phyloP scores from a whole-genome alignment of 2,797 vertebrate genomes.

The Ceyx erithaca region DNA sequence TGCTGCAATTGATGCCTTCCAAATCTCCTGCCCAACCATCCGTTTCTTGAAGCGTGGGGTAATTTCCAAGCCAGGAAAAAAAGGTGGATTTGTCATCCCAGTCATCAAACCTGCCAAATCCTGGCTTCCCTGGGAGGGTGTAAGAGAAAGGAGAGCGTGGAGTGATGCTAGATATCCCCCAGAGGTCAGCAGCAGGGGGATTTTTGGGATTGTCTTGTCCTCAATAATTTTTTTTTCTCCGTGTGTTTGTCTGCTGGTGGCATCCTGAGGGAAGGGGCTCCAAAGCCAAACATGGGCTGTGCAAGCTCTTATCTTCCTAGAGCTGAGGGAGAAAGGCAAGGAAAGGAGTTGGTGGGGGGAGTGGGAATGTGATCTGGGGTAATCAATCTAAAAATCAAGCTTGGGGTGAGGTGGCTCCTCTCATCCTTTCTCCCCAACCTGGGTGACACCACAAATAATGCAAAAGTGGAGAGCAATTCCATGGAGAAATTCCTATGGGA shows the following conservation, averaged over 20 bases:
- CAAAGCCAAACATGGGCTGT: fast-evolving
- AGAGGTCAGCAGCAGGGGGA: neutral
- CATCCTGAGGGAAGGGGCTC: neutral
- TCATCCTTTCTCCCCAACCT: neutral
- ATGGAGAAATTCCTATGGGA: neutral
- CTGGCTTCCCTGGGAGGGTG: fast-evolving
- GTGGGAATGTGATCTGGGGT: neutral
- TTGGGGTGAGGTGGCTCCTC: neutral
- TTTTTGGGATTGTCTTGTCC: neutral
- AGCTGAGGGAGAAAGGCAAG: neutral
- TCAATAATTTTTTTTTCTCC: neutral
- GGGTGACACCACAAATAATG: neutral
- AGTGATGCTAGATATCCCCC: neutral
- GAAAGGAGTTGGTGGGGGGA: fast-evolving
- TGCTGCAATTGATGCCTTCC: neutral
- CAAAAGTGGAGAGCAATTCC: neutral
- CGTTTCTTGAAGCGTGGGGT: fast-evolving
- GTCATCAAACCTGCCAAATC: neutral
- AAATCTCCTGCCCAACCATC: neutral
- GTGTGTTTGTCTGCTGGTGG: neutral
- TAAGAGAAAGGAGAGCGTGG: neutral
- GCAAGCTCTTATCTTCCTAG: neutral
- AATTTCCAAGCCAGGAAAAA: neutral
- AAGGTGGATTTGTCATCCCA: neutral
- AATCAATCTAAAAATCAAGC: neutral